Base-by-base conservation (phyloP, 2,113 vertebrate species). In the Physeter macrocephalus region DNA sequence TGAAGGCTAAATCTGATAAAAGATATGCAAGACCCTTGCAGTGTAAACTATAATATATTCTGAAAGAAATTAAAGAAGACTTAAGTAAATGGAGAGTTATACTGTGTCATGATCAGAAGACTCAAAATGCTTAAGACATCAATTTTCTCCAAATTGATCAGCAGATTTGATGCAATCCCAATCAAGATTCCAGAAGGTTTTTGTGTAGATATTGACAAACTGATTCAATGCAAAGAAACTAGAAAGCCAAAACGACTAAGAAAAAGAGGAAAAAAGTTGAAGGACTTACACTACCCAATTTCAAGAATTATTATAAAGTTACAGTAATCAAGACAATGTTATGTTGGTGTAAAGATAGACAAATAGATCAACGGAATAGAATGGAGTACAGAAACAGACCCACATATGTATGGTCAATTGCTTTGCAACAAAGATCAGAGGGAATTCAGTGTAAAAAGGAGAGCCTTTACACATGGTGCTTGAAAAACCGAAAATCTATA, bases 391-490 rank as follows among this genome's bases (percentile, higher is more conserved):
- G n/a, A 96, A 92, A 74, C 69, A 93, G 61, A 74, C 6, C 27
- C 23, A 74, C 43, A 74, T 12, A 5, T 88, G n/a, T 86, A 85
- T 57, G 9, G 64, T 71, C 52, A 59, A 81, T 3, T 61, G 27
- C 62, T 92, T 94, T 95, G 92, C 74, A 89, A 72, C 39, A 62
- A 89, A 75, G 62, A 92, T 66, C 88, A 89, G 81, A 92, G 52
- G 25, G 31, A 69, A 93, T 85, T 66, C 62, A 72, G 54, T 61
- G 12, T 67, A 61, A 93, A 86, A 95, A 59, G 23, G 6, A 80
- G 46, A 52, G 29, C 27, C 8, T 82, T 71, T 87, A 61, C 14
- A 66, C 66, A 36, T 25, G 17, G 9, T 83, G 17, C 57, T 87
- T 93, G 74, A 69, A 87, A 41, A 94, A 90, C 15, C 80, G 49